A percentile compares a stretch with the other conserved stretches of the same genome.
These are phyloP conservation scores for Lutjanus erythropterus DNA, from an alignment of 2,113 vertebrate genomes.

Conservation along the genomic window DNA sequence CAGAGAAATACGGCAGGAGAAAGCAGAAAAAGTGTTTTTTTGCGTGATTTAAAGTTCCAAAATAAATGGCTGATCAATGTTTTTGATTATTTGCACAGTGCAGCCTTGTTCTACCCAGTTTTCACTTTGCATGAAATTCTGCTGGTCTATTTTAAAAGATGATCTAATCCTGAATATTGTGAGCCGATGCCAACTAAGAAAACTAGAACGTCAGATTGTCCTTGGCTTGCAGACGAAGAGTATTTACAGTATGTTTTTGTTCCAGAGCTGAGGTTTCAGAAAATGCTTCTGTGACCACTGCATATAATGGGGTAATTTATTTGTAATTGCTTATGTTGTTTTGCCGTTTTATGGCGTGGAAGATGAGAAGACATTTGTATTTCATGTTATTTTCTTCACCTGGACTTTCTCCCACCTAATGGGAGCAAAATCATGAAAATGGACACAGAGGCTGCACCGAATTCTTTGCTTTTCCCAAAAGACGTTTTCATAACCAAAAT, in stretches of 20 bases:
- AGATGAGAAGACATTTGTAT: constrained; percentile 47
- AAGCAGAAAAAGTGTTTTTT: background rate
- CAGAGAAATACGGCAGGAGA: background rate
- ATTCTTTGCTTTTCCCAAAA: constrained; percentile 27
- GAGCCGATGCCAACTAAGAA: background rate
- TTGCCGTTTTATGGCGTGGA: constrained; percentile 52
- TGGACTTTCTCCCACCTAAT: constrained; percentile 22
- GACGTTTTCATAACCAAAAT: constrained; percentile 43
- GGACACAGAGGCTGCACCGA: background rate
- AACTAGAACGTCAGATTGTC: constrained; percentile 18
- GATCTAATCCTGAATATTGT: background rate
- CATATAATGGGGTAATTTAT: constrained; percentile 60
- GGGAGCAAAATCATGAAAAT: constrained; percentile 42
- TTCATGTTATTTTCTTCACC: constrained; percentile 7
- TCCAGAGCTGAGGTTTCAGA: constrained; percentile 38
- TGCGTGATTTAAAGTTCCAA: constrained; percentile 8
- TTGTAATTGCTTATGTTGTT: constrained; percentile 30
- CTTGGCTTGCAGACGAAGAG: constrained; percentile 13
- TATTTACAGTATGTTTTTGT: constrained; percentile 28
- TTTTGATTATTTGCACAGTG: background rate
- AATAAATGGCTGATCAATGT: background rate
- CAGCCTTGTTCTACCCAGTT: background rate
- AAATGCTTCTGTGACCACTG: background rate
- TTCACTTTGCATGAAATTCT: background rate
- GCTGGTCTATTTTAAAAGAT: constrained; percentile 1